Percentiles rank a stretch among this genome's conserved stretches.
Conservation (phyloP, 2,888 invertebrate genomes). For the Ptycholaimellus sp. region DNA sequence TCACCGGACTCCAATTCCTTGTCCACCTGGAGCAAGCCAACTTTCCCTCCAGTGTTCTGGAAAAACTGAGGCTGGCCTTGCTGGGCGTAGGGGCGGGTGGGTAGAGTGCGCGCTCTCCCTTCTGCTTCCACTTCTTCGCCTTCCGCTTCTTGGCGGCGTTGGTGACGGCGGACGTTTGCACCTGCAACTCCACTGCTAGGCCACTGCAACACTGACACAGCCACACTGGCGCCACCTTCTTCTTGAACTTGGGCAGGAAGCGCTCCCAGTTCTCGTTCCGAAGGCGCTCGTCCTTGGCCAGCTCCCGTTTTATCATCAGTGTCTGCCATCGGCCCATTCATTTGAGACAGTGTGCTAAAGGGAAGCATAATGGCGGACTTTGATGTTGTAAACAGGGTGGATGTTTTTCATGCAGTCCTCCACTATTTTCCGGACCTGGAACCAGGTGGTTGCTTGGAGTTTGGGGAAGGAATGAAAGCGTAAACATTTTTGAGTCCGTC, state of each 20-base stretch:
- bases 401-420: conserved; percentile 94
- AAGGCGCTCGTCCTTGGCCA: conserved; percentile 70
- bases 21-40: conserved; percentile 38
- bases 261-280: conserved; percentile 85
- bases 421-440: conserved; percentile 47
- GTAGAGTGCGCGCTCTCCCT: conserved; percentile 87
- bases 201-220: no score
- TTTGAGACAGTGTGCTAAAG: conserved; percentile 2
- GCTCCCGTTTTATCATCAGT: conserved; percentile 82
- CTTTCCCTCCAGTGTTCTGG: background rate
- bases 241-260: conserved; percentile 77
- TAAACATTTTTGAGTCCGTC: conserved; percentile 43
- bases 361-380: conserved; percentile 18
- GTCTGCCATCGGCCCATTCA: conserved; percentile 37
- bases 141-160: conserved; percentile 21
- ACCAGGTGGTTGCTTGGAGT: background rate
- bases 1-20: conserved; percentile 77
- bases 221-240: conserved; percentile 56
- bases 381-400: conserved; percentile 89
- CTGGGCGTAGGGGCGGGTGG: conserved; percentile 76
- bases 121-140: conserved; percentile 45
- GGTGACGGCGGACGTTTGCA: conserved; percentile 16
- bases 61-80: no score
- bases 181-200: no score
- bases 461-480: background rate